Conservation (phyloP, 2,113 vertebrate genomes). For the Apus apus region DNA sequence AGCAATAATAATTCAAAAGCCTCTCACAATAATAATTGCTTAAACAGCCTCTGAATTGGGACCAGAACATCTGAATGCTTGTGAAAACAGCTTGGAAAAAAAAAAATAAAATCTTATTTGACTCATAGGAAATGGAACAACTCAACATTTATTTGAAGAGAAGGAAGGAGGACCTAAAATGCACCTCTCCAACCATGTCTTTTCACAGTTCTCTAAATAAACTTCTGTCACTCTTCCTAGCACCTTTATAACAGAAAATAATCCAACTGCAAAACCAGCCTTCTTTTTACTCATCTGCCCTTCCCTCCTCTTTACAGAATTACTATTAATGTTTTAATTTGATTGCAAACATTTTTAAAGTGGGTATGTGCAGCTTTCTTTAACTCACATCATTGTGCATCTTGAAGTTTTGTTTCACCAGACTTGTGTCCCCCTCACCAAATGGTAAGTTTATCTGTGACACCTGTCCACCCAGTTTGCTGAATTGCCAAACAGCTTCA, state of each 20-base stretch:
- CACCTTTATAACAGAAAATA: not conserved
- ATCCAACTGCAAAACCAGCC: not conserved
- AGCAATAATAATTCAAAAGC: not conserved
- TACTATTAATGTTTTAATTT: not conserved
- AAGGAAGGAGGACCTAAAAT: not conserved
- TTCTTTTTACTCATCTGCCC: not conserved
- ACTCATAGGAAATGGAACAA: not conserved
- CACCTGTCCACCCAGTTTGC: not conserved
- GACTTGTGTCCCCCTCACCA: not conserved
- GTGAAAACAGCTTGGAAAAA: not conserved
- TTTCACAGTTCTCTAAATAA: not conserved
- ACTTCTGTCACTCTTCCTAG: not conserved
- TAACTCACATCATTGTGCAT: not conserved
- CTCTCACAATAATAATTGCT: not conserved
- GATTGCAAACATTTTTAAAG: not conserved
- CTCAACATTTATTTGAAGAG: not conserved
- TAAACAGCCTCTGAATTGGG: not conserved
- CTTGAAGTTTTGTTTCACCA: not conserved
- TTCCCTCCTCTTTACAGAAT: not conserved
- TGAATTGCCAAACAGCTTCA: not conserved
- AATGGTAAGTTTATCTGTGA: not conserved
- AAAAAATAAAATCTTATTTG: not conserved
- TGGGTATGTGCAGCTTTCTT: not conserved
- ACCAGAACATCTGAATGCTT: not conserved
- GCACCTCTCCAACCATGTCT: not conserved